Evolutionary conservation across 2,113 vertebrate genomes (phyloP), one percentile per base, ranked within the genome.

Genomic region (Myxocyprinus asiaticus): DNA sequence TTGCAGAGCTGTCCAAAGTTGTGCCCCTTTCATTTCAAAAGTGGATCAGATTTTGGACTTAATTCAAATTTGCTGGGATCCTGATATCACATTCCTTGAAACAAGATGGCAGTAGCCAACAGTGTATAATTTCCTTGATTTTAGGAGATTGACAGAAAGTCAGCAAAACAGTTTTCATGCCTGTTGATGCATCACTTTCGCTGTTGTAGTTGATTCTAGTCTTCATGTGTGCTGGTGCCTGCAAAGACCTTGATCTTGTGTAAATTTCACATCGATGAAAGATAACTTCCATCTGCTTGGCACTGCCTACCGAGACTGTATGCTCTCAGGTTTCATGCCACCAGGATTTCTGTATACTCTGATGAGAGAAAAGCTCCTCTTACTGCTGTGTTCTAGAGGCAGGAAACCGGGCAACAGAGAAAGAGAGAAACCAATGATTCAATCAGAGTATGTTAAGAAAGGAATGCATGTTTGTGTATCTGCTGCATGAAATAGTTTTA

Each of bases 271-370:
- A 7, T 78, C 56, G 82, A 78, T 53, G 73, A 80, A 85, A 88
- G 81, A 84, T 63, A 4, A 58, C 83, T 84, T 88, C 82, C 81
- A 86, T 83, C 81, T 75, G 74, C 84, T 85, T 82, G 80, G 84
- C 76, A 63, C 15, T 15, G 42, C 63, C 65, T 55, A 45, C 44
- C 4, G 17, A 63, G 44, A 10, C 42, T 59, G 82, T 79, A 51
- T 42, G n/a, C 51, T 79, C 85, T 86, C 76, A 9, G 58, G 72
- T 87, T 88, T 88, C 68, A 73, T 78, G 58, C 79, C 80, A 82
- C 76, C 71, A 51, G 79, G 62, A 63, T 85, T 89, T 81, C 75
- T 71, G 77, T 81, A 83, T 71, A 67, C 65, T 83, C 76, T 15
- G n/a, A 44, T 12, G 22, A 33, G 22, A 33, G 22, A 33, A 33